These are phyloP conservation scores for Hemiprocne comata DNA, from an alignment of 2,113 vertebrate genomes.

Conservation along the genomic window DNA sequence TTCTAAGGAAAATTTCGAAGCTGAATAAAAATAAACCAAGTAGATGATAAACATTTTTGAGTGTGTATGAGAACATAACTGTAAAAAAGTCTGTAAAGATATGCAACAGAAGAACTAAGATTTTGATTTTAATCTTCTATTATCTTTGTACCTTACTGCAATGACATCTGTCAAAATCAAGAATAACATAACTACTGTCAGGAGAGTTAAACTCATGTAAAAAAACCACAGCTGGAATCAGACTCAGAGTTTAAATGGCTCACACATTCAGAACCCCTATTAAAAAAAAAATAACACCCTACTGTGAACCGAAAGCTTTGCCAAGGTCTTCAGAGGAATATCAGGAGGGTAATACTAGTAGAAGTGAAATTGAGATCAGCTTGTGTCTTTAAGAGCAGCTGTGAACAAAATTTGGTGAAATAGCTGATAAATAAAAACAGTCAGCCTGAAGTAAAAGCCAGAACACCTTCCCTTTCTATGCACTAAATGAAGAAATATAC, in stretches of 20 bases:
- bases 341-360: neutral
- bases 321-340: neutral
- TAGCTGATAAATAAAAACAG: neutral
- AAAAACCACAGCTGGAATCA: neutral
- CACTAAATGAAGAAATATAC: neutral
- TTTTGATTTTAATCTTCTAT: neutral
- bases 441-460: neutral
- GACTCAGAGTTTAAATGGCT: neutral
- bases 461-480: neutral
- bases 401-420: neutral
- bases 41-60: neutral
- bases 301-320: neutral
- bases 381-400: neutral
- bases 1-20: neutral
- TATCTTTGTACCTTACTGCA: neutral
- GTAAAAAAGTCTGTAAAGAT: neutral
- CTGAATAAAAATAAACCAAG: neutral
- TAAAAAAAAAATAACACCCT: neutral
- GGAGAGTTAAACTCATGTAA: neutral
- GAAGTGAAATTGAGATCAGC: neutral
- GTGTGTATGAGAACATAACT: neutral
- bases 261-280: neutral
- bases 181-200: neutral
- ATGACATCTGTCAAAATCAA: neutral
- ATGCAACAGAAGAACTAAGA: neutral